Base-by-base conservation (phyloP, 2,888 invertebrate species). In the Sesia bembeciformis region DNA sequence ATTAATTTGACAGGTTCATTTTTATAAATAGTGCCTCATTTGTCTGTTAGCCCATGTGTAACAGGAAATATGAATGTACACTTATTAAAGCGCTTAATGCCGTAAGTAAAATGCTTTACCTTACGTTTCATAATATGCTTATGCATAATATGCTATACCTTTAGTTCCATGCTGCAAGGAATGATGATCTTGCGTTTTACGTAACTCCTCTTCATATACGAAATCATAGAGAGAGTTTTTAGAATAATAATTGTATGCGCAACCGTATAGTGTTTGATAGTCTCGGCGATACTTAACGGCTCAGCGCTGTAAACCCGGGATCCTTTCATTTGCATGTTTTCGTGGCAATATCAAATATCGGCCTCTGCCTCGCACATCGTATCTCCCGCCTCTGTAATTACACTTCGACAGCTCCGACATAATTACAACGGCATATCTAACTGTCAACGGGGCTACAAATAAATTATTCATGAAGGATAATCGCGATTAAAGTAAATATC, bases 251-350 rank as follows among this genome's bases (percentile, higher is more conserved):
- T 71, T 71, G 23, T 23, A 23, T 23, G 23, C 23, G 57, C 54
- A 53, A 57, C 56, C 60, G 61, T 66, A 61, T 57, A 60, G 46
- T 53, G 55, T 56, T 38, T 41, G 6, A 49, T 40, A 41, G 40
- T n/a, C 8, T 46, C 54, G 53, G 50, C 52, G 53, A 52, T 50
- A 49, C 51, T 52, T 50, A 49, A 56, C 62, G 59, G 62, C 66
- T 69, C 74, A 67, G 70, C 6, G 39, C 39, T 8, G 39, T 50
- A 50, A 50, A 50, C 71, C 62, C 53, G 60, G 59, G 66, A 74
- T 73, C 81, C 78, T 78, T 77, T 78, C 77, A 85, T 85, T 85
- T 84, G 74, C 84, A 84, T 84, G 78, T 84, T 82, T 83, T 81
- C 74, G 72, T 57, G 60, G 63, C 70, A 70, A 74, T 80, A 81